Conservation (phyloP, 2,888 invertebrate genomes). For the Mythimna pallens region DNA sequence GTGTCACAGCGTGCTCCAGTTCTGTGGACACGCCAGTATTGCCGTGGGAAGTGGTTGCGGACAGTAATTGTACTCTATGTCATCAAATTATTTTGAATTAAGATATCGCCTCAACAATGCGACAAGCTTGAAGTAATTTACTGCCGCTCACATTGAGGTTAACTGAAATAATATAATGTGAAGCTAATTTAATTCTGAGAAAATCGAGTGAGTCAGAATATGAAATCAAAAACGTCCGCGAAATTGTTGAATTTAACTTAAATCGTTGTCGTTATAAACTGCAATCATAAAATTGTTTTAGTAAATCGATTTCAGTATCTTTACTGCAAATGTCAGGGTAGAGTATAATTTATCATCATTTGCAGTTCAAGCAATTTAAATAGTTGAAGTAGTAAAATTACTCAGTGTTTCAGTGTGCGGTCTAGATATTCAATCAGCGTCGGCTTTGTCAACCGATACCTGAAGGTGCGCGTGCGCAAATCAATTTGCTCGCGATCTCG, state of each 20-base stretch:
- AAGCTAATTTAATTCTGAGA: conserved; percentile 50
- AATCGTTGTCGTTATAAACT: conserved; percentile 48
- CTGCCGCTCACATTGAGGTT: conserved; percentile 47
- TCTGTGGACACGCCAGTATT: conserved; percentile 76
- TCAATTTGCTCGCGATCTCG: conserved; percentile 83
- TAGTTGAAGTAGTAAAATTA: conserved; percentile 58
- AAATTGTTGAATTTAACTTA: conserved; percentile 45
- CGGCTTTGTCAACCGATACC: conserved; percentile 78
- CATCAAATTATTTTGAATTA: conserved; percentile 65
- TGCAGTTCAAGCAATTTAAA: conserved; percentile 59
- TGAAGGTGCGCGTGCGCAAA: conserved; percentile 81
- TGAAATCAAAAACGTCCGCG: conserved; percentile 43
- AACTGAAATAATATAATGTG: conserved; percentile 45
- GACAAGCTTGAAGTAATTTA: conserved; percentile 63
- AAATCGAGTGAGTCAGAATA: conserved; percentile 50
- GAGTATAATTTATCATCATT: conserved; percentile 63
- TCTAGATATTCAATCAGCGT: conserved; percentile 75
- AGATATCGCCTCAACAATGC: conserved; percentile 64
- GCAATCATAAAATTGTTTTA: conserved; percentile 54
- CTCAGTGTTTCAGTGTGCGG: conserved; percentile 63
- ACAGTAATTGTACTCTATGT: conserved; percentile 72
- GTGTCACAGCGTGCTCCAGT: conserved; percentile 85
- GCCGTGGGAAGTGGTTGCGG: conserved; percentile 84
- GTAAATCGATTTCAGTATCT: conserved; percentile 57
- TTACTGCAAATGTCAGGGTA: conserved; percentile 44